phyloP scores from a whole-genome alignment of 2,113 vertebrate genomes.

The Origma solitaria region DNA sequence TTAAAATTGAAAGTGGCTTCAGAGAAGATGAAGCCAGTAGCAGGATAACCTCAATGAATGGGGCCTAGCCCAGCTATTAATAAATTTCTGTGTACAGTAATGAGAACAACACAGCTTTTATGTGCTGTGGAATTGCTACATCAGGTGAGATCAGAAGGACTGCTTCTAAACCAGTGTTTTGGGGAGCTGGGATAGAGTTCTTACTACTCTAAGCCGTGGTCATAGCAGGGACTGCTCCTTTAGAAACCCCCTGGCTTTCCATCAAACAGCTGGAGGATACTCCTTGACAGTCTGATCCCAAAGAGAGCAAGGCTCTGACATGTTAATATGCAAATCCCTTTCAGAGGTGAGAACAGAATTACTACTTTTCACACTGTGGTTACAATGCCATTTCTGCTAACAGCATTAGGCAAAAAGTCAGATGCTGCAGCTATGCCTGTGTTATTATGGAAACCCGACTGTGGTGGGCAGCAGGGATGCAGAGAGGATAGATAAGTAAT shows the following conservation, averaged over 20 bases:
- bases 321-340: not conserved
- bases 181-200: not conserved
- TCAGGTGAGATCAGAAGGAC: not conserved
- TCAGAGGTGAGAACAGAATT: not conserved
- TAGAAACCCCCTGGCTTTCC: not conserved
- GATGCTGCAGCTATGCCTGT: not conserved
- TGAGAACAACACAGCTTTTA: not conserved
- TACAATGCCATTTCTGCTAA: not conserved
- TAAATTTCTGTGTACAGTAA: not conserved
- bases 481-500: not conserved
- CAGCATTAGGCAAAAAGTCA: not conserved
- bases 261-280: not conserved
- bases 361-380: accelerated
- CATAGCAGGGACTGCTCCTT: not conserved
- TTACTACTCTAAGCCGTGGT: not conserved
- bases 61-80: not conserved
- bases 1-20: not conserved
- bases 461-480: not conserved
- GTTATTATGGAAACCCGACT: accelerated
- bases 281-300: not conserved
- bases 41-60: not conserved
- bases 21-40: not conserved
- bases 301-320: not conserved
- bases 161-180: not conserved
- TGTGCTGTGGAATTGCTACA: not conserved